Evolutionary conservation across 2,888 invertebrate species (phyloP).

Genomic region (Lasioglossum pauxillum): DNA sequence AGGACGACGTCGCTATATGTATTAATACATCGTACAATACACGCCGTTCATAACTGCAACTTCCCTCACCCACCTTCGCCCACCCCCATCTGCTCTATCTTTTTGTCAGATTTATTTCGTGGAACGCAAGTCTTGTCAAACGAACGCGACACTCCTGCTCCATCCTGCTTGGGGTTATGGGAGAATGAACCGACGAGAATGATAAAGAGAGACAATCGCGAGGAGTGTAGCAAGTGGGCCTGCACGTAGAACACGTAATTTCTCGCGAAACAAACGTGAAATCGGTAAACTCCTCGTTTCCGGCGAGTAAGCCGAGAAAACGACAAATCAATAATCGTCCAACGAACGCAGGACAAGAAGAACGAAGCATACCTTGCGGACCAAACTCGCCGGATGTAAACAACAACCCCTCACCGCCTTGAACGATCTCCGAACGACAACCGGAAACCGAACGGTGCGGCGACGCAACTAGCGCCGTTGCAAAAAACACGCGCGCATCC

Average conservation of each 20-base stretch:
- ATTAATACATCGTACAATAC: slow-evolving; percentile 20
- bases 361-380: slow-evolving; percentile 9
- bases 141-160: neutral
- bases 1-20: slow-evolving; percentile 28
- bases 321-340: slow-evolving; percentile 2
- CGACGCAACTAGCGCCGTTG: slow-evolving; percentile 2
- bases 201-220: too few relatives aligned
- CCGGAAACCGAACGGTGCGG: neutral
- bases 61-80: neutral
- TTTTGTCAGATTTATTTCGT: slow-evolving; percentile 44
- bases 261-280: neutral
- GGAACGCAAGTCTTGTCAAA: slow-evolving; percentile 16
- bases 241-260: neutral
- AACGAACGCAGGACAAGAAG: neutral
- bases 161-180: neutral
- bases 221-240: neutral
- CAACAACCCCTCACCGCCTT: neutral
- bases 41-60: slow-evolving; percentile 34
- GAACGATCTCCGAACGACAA: neutral
- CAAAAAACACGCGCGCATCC: slow-evolving; percentile 21
- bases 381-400: slow-evolving; percentile 27
- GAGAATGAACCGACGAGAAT: too few relatives aligned
- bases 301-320: neutral
- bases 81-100: neutral
- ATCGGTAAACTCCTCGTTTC: neutral